These are phyloP conservation scores for Ctenoplectra terminalis DNA, from an alignment of 1,140 invertebrate genomes.

Conservation along the genomic window DNA sequence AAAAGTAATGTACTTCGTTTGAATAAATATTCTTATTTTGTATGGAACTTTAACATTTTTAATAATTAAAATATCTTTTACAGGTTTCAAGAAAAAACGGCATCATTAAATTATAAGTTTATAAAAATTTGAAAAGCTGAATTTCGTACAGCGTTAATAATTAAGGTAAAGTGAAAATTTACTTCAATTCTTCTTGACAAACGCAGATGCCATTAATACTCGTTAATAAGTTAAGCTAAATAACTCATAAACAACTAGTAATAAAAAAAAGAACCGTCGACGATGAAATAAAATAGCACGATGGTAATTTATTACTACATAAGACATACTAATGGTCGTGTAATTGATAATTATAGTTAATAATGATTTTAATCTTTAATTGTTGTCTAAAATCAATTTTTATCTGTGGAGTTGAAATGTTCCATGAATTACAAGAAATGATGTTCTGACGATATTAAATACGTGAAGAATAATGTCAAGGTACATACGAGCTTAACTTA, in stretches of 20 bases:
- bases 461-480: constrained; percentile 53
- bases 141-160: constrained; percentile 67
- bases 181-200: constrained; percentile 77
- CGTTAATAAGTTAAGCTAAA: constrained; percentile 79
- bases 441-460: constrained; percentile 34
- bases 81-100: constrained; percentile 82
- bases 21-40: background rate
- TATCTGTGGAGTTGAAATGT: constrained; percentile 74
- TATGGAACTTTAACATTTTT: background rate
- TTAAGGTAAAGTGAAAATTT: constrained; percentile 77
- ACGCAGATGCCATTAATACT: constrained; percentile 79
- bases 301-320: constrained; percentile 75
- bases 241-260: constrained; percentile 78
- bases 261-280: constrained; percentile 75
- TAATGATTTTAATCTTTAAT: constrained; percentile 82
- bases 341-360: constrained; percentile 81
- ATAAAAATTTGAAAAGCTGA: constrained; percentile 60
- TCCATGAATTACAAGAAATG: constrained; percentile 57
- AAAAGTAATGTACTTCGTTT: constrained; percentile 71
- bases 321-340: constrained; percentile 77
- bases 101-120: constrained; percentile 74
- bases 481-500: constrained; percentile 70
- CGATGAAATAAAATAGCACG: constrained; percentile 73
- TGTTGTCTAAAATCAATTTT: constrained; percentile 82
- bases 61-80: constrained; percentile 41